These are phyloP conservation scores for rabbit (Oryctolagus cuniculus) DNA, from an alignment of 2,113 vertebrate genomes.

Conservation along the genomic window DNA sequence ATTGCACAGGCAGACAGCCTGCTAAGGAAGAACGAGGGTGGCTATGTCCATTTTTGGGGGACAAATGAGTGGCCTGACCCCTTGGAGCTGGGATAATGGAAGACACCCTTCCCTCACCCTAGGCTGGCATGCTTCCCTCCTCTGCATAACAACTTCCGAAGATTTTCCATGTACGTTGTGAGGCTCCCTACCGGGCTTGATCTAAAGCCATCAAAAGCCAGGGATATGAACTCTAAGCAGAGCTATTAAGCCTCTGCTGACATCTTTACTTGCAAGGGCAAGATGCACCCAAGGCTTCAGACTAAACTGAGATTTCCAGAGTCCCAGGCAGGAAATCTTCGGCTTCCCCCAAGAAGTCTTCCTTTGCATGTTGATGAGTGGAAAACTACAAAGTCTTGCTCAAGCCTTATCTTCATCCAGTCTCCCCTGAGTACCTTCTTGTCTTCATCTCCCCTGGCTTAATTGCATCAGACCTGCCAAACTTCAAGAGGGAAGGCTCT, in stretches of 20 bases:
- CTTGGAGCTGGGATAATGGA: background rate
- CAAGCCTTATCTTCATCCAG: background rate
- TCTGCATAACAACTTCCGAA: background rate
- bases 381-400: slow-evolving; percentile 12
- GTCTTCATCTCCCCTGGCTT: background rate
- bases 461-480: background rate
- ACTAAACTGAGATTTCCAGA: background rate
- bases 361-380: background rate
- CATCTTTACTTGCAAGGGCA: background rate
- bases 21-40: background rate
- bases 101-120: background rate
- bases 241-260: background rate
- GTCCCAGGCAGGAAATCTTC: background rate
- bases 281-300: background rate
- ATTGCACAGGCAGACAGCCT: background rate
- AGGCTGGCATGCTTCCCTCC: background rate
- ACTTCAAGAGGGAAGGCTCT: background rate
- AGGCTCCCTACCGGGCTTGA: background rate
- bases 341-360: background rate
- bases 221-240: background rate
- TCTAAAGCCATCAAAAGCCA: background rate
- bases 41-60: background rate
- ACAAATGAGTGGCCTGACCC: background rate
- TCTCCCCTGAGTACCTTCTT: background rate
- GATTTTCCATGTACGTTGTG: background rate